Evolutionary conservation across 1,140 invertebrate genomes (phyloP).

Genomic region (Bombus difficillimus): DNA sequence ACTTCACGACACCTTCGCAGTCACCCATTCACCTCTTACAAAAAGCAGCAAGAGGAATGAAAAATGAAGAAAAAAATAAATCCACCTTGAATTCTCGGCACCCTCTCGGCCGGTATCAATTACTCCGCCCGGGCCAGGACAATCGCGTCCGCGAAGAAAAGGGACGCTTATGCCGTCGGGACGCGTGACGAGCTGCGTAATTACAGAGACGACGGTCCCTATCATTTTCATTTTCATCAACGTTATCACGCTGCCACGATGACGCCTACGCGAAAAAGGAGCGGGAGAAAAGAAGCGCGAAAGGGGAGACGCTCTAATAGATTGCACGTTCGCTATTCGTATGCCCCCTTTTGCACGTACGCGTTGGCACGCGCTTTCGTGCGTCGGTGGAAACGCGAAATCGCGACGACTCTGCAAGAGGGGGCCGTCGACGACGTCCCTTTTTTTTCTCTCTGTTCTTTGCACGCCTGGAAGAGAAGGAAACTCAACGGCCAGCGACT

Average conservation of each 20-base stretch:
- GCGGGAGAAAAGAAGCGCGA: neutral
- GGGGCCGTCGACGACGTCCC: no score
- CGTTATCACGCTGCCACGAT: slow-evolving; percentile 26
- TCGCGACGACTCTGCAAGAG: neutral
- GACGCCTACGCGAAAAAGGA: neutral
- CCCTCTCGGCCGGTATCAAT: neutral
- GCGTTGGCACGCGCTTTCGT: slow-evolving; percentile 20
- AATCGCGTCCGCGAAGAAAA: slow-evolving; percentile 9
- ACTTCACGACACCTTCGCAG: neutral
- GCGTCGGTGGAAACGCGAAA: neutral
- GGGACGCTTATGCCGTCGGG: neutral
- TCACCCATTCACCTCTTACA: no score
- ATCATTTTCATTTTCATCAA: slow-evolving; percentile 43
- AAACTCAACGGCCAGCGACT: neutral
- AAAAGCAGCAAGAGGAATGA: neutral
- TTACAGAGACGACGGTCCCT: slow-evolving; percentile 13
- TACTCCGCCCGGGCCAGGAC: neutral
- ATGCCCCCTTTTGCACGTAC: slow-evolving; percentile 19
- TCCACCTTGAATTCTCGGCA: neutral
- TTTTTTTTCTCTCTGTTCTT: neutral
- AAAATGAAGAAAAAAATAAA: neutral
- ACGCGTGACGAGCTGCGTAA: slow-evolving; percentile 31
- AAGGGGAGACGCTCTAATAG: slow-evolving; percentile 56
- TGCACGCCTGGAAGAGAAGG: slow-evolving; percentile 4
- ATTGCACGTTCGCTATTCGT: slow-evolving; percentile 55